Evolutionary conservation across 2,113 vertebrate genomes (phyloP).

Genomic region (Xiphophorus couchianus): DNA sequence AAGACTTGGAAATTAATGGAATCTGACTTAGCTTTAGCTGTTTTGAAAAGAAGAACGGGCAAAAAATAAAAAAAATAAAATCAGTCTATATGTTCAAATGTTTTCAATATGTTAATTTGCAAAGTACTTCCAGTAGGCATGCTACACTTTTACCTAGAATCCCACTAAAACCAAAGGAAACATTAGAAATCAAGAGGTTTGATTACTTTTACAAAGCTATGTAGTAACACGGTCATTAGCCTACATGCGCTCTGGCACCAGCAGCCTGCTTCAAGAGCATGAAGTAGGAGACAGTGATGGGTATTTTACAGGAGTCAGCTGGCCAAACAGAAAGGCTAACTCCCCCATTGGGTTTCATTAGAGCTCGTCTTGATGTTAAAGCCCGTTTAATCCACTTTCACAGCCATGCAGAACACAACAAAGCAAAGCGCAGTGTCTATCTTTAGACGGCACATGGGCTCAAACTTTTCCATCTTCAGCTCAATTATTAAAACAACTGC

Average conservation of each 20-base stretch:
- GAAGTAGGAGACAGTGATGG: slow-evolving; percentile 67
- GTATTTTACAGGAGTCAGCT: slow-evolving; percentile 75
- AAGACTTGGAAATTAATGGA: not conserved
- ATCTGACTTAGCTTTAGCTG: not conserved
- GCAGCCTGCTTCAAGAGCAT: slow-evolving; percentile 61
- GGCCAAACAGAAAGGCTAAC: slow-evolving; percentile 75
- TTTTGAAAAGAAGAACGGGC: not conserved
- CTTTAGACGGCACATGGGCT: slow-evolving; percentile 61
- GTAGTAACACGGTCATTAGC: slow-evolving; percentile 23
- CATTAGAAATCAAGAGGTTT: not conserved
- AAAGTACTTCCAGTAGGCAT: not conserved
- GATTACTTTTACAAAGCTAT: not conserved
- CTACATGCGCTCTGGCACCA: slow-evolving; percentile 41
- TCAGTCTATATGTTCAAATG: not conserved
- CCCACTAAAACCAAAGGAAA: not conserved
- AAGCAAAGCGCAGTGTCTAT: slow-evolving; percentile 59
- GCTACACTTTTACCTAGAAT: not conserved
- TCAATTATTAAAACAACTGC: slow-evolving; percentile 63
- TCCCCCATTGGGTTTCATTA: slow-evolving; percentile 78
- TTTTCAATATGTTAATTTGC: not conserved
- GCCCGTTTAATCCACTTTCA: slow-evolving; percentile 78
- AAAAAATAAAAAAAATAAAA: not conserved
- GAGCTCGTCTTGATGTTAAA: slow-evolving; percentile 74
- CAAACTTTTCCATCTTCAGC: slow-evolving; percentile 52
- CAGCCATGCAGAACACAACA: slow-evolving; percentile 64